Base-by-base conservation (phyloP, 2,888 invertebrate genomes). In the Polydrusus cervinus region DNA sequence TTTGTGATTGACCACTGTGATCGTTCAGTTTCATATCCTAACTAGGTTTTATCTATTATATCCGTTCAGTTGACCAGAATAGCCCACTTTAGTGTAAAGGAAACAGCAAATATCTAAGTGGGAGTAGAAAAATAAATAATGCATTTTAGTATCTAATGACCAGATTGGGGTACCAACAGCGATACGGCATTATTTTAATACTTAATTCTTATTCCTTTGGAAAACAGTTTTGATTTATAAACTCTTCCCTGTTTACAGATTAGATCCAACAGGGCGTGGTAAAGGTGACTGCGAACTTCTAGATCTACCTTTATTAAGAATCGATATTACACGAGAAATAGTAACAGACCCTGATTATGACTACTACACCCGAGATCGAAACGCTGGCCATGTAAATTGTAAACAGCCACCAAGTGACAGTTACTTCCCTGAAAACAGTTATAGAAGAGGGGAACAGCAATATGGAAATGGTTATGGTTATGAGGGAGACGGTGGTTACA, bases 241-340 rank as follows among this genome's bases (percentile, higher is more conserved):
- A 1, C 25, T 3, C 5, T 25, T 5, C 25, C 5, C 5, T 25
- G 1, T 25, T 47, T 65, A 75, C 86, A 92, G 92, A 83, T 85
- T 93, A 83, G 94, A 93, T 85, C 90, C 91, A 0, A 89, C 90
- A 0, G 93, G 92, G 79, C 90, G 92, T 71, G 92, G 92, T 0
- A 92, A 92, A 86, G 94, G 94, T 10, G 91, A 93, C 25, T 95
- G 95, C 83, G 95, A 95, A 86, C 87, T 95, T 69, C 91, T 94
- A 79, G 92, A 94, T 11, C 89, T 92, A 61, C 93, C 95, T 0
- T 89, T 93, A 60, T 89, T 91, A 78, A 90, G 91, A 38, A 90
- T 95, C 85, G 92, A 95, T 83, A 83, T 93, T 0, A 87, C 88
- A 47, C 87, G 89, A 34, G 92, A 93, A 81, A 90, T 93, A 78